Percentiles rank a stretch among this genome's conserved stretches.
Conservation (phyloP, 2,113 vertebrate genomes). For the Bolborhynchus lineola region DNA sequence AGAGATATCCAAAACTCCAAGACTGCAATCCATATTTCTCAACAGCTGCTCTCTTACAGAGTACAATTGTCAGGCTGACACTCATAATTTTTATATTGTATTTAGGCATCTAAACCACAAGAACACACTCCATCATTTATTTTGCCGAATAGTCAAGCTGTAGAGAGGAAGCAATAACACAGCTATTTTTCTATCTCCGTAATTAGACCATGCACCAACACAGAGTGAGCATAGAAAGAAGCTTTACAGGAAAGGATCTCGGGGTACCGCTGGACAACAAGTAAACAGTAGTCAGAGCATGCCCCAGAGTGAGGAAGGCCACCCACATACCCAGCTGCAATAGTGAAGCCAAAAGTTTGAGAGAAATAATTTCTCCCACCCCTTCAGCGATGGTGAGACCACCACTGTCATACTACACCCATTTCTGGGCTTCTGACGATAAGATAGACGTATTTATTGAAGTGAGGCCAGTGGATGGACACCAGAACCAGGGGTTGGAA, state of each 20-base stretch:
- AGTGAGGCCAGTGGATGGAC: background rate
- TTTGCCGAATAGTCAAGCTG: background rate
- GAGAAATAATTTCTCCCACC: background rate
- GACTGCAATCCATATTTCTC: accelerated
- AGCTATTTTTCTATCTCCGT: background rate
- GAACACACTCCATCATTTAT: background rate
- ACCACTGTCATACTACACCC: background rate
- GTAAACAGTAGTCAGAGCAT: background rate
- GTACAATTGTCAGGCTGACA: background rate
- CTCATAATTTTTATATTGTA: background rate
- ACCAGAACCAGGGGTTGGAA: background rate
- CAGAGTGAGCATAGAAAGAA: accelerated
- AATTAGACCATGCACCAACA: background rate
- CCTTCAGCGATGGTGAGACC: background rate
- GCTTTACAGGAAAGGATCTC: background rate
- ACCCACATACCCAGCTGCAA: background rate
- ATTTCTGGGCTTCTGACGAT: background rate
- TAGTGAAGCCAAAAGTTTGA: background rate
- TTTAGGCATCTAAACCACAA: background rate
- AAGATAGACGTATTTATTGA: background rate
- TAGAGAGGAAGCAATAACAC: background rate
- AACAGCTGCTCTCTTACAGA: background rate
- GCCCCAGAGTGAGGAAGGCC: background rate
- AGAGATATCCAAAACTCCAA: background rate
- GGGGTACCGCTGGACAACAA: background rate